Base-by-base conservation (phyloP, 2,797 vertebrate species). In the Phoeniculus purpureus region DNA sequence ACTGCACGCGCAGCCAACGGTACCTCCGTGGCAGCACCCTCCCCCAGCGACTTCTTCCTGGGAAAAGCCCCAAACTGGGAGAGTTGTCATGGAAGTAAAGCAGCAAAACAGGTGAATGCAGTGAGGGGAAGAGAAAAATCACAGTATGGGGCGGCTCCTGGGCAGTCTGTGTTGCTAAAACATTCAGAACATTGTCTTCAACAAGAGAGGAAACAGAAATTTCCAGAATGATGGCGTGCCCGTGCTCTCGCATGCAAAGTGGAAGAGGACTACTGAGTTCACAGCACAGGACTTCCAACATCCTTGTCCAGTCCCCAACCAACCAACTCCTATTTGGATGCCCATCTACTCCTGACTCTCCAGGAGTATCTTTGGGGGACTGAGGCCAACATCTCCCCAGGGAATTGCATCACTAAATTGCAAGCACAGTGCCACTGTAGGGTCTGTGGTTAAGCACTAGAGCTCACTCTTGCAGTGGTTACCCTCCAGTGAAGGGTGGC, bases 51-150 rank as follows among this genome's bases (percentile, higher is more conserved):
- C 37, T 87, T 88, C 45, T 56, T 92, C 60, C 68, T 73, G 45
- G 40, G 48, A 94, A 94, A 81, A 52, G 45, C n/a, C 76, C 70
- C 52, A 10, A 8, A 59, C 1, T 52, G 64, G 31, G 21, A 76
- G 56, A 90, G 56, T n/a, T 91, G 18, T 32, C 60, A 56, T 26
- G 14, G 64, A 86, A 90, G 48, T 61, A 81, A 73, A 83, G 77
- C 66, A 80, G 50, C 40, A 64, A 27, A 73, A 75, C 68, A 73
- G 25, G 22, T 47, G 47, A 90, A 75, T 37, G 23, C 51, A 66
- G 78, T 43, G 26, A 43, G 56, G 29, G 45, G 70, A 86, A 40
- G 60, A 60, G 10, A 76, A 72, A 72, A 84, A 73, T 68, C 60
- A 60, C 31, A 29, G 31, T 12, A 78, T 0, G 27, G 47, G 10